A percentile compares a stretch with the other conserved stretches of the same genome.
Evolutionary conservation across 1,140 invertebrate species (phyloP).

Genomic region (Thalassaphorura encarpata): DNA sequence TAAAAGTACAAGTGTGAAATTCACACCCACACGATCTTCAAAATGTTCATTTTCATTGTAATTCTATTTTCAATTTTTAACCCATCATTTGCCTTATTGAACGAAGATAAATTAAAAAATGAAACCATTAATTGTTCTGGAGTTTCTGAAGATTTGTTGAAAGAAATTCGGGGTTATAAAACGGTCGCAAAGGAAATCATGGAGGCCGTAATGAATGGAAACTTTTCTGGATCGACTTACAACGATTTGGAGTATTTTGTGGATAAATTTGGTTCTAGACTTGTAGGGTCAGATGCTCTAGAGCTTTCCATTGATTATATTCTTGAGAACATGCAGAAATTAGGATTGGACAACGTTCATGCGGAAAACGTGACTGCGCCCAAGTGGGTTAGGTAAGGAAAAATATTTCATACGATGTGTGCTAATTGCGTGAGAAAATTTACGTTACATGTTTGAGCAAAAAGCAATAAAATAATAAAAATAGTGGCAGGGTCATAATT

Average conservation of each 20-base stretch:
- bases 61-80: not conserved
- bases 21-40: no score
- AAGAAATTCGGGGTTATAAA: conserved; percentile 7
- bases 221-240: conserved; percentile 48
- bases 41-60: no score
- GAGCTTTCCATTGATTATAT: conserved; percentile 63
- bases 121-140: not conserved
- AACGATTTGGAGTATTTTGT: conserved; percentile 54
- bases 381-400: conserved; percentile 25
- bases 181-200: conserved; percentile 41
- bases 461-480: no score
- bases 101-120: not conserved
- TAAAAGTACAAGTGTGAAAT: no score
- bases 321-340: conserved; percentile 43
- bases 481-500: no score
- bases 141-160: not conserved
- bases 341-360: conserved; percentile 51
- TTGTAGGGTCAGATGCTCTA: conserved; percentile 51
- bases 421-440: not conserved
- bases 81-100: not conserved
- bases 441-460: no score
- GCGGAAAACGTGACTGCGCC: conserved; percentile 41
- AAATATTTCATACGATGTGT: not conserved
- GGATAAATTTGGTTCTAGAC: conserved; percentile 58
- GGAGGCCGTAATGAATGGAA: conserved; percentile 46